Percentiles rank a stretch among this genome's conserved stretches.
These are phyloP conservation scores for Anastrepha ludens DNA, from an alignment of 1,140 invertebrate genomes.

Conservation along the genomic window DNA sequence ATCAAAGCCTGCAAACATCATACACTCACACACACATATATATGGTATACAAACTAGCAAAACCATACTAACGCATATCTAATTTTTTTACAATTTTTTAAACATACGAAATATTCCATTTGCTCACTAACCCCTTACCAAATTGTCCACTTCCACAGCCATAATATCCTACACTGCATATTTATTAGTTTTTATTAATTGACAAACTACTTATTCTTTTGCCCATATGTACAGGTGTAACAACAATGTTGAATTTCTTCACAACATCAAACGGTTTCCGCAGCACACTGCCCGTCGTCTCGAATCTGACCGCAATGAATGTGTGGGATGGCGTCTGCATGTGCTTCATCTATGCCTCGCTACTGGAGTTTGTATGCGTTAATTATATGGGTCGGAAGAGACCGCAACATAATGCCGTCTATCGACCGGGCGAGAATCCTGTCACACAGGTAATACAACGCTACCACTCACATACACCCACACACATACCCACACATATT, in stretches of 20 bases:
- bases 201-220: neutral
- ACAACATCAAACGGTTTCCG: slow-evolving; percentile 93
- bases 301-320: slow-evolving; percentile 95
- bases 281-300: slow-evolving; percentile 92
- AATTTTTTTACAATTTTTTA: too few relatives aligned
- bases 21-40: too few relatives aligned
- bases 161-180: neutral
- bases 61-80: too few relatives aligned
- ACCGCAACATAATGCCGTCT: slow-evolving; percentile 90
- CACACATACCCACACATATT: slow-evolving; percentile 12
- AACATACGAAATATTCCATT: too few relatives aligned
- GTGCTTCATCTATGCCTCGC: slow-evolving; percentile 96
- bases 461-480: neutral
- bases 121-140: neutral
- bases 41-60: too few relatives aligned
- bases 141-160: neutral
- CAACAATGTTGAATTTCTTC: slow-evolving; percentile 98
- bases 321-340: slow-evolving; percentile 97
- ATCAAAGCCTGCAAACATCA: too few relatives aligned
- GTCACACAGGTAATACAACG: slow-evolving; percentile 81
- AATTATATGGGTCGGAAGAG: slow-evolving; percentile 95
- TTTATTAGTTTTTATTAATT: neutral
- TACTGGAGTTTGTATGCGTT: slow-evolving; percentile 94
- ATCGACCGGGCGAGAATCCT: slow-evolving; percentile 91
- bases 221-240: slow-evolving; percentile 81